A percentile compares a stretch with the other conserved stretches of the same genome.
Conservation (phyloP, 2,113 vertebrate species). For the Proterorhinus semilunaris region DNA sequence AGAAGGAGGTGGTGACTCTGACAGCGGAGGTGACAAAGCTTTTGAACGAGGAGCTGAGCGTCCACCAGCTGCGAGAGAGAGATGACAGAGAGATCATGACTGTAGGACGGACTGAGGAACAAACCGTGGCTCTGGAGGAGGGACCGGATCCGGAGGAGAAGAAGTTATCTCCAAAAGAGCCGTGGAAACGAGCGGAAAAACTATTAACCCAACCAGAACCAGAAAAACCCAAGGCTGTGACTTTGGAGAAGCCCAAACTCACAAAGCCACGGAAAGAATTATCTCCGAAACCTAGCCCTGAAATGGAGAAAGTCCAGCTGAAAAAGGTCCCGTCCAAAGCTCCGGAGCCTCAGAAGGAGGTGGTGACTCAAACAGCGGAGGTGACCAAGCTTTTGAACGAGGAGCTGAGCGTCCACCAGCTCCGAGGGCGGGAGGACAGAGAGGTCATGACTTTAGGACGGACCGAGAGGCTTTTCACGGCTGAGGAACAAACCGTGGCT, state of each 20-base stretch:
- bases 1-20: slow-evolving; percentile 48
- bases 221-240: not conserved
- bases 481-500: slow-evolving; percentile 13
- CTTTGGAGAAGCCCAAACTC: not conserved
- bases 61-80: slow-evolving; percentile 32
- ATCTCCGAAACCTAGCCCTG: slow-evolving; percentile 45
- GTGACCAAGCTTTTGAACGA: slow-evolving; percentile 40
- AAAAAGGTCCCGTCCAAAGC: slow-evolving; percentile 60
- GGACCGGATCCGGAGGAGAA: too few species aligned
- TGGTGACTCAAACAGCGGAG: slow-evolving; percentile 34
- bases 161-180: too few species aligned
- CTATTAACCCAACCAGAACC: not conserved
- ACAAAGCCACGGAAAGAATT: not conserved
- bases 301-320: slow-evolving; percentile 56
- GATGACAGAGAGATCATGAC: slow-evolving; percentile 40
- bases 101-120: slow-evolving; percentile 17
- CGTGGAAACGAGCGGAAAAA: too few species aligned
- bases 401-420: slow-evolving; percentile 32
- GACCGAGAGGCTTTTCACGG: slow-evolving; percentile 38
- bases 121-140: slow-evolving; percentile 2
- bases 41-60: slow-evolving; percentile 41
- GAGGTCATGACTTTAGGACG: slow-evolving; percentile 27
- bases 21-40: slow-evolving; percentile 31
- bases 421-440: slow-evolving; percentile 36
- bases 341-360: slow-evolving; percentile 56